Evolutionary conservation across 53 echinoderm and acorn worm genomes (phyloP).

Genomic region (Henricia sp.): DNA sequence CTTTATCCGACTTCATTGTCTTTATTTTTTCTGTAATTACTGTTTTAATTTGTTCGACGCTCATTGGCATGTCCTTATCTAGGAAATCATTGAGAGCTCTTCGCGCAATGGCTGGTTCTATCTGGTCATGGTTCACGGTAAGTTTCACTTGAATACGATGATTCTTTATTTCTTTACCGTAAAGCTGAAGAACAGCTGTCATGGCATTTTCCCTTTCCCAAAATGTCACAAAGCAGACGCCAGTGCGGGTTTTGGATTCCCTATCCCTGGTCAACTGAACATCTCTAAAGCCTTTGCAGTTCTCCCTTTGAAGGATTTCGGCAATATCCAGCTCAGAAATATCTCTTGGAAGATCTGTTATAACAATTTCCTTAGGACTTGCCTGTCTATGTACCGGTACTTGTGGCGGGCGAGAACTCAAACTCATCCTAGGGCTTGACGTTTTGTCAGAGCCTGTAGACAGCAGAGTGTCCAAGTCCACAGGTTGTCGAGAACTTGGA

Average conservation of each 20-base stretch:
- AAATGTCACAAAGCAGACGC: conserved; percentile 24
- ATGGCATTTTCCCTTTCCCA: conserved; percentile 22
- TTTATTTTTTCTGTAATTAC: neutral
- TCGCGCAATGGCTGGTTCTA: conserved; percentile 29
- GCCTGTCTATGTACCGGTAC: neutral
- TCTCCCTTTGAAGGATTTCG: conserved; percentile 13
- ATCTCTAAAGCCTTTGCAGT: conserved; percentile 27
- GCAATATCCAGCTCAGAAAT: conserved; percentile 36
- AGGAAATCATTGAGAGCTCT: neutral
- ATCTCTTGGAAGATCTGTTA: conserved; percentile 38
- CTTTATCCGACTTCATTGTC: neutral
- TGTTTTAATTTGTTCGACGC: neutral
- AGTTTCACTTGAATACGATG: conserved; percentile 27
- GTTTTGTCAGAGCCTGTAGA: too few relatives aligned
- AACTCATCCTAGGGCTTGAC: too few relatives aligned
- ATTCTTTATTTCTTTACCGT: conserved; percentile 25
- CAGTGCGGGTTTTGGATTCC: neutral
- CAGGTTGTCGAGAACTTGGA: too few relatives aligned
- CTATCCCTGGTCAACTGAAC: neutral
- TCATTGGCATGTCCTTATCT: conserved; percentile 23
- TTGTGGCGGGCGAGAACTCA: neutral
- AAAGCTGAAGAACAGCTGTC: conserved; percentile 21
- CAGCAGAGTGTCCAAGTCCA: too few relatives aligned
- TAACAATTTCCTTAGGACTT: conserved; percentile 40
- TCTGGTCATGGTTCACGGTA: conserved; percentile 26